A percentile compares a stretch with the other conserved stretches of the same genome.
These are phyloP conservation scores for Drosophila carrolli DNA, from an alignment of 1,140 invertebrate species.

Conservation along the genomic window DNA sequence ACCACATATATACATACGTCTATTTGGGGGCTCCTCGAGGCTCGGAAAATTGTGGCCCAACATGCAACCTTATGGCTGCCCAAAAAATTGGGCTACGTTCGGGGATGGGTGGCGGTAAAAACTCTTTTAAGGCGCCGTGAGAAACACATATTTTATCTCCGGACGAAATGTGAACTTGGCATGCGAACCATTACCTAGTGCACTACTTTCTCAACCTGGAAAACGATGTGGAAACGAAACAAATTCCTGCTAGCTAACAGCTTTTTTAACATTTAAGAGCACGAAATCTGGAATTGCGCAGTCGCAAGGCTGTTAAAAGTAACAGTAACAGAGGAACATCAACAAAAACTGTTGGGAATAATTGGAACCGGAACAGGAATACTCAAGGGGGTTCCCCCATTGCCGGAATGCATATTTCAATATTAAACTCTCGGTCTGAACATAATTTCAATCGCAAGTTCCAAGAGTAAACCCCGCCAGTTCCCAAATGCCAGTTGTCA, in stretches of 20 bases:
- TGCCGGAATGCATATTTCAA: constrained; percentile 10
- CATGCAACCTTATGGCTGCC: constrained; percentile 37
- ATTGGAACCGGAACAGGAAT: constrained; percentile 16
- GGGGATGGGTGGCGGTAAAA: constrained; percentile 11
- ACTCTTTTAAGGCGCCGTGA: constrained; percentile 51
- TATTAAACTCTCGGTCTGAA: constrained; percentile 1
- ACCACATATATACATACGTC: constrained; percentile 26
- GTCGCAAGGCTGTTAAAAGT: constrained; percentile 34
- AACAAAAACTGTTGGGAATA: not conserved
- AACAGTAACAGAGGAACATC: constrained; percentile 19
- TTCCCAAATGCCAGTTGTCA: constrained; percentile 7
- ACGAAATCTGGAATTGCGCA: constrained; percentile 37
- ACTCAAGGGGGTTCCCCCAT: not conserved
- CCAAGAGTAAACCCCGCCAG: not conserved
- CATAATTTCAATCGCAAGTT: constrained; percentile 13
- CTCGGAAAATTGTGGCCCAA: constrained; percentile 27
- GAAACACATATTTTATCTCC: constrained; percentile 62
- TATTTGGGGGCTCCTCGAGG: constrained; percentile 1
- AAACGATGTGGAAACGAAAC: constrained; percentile 36
- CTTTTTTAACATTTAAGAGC: constrained; percentile 69
- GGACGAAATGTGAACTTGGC: constrained; percentile 51
- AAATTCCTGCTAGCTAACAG: constrained; percentile 35
- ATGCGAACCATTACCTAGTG: constrained; percentile 62
- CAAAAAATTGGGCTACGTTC: not conserved
- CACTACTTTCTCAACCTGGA: constrained; percentile 27